These are phyloP conservation scores for Leptopilina myrica DNA, from an alignment of 2,888 invertebrate species.

Conservation along the genomic window DNA sequence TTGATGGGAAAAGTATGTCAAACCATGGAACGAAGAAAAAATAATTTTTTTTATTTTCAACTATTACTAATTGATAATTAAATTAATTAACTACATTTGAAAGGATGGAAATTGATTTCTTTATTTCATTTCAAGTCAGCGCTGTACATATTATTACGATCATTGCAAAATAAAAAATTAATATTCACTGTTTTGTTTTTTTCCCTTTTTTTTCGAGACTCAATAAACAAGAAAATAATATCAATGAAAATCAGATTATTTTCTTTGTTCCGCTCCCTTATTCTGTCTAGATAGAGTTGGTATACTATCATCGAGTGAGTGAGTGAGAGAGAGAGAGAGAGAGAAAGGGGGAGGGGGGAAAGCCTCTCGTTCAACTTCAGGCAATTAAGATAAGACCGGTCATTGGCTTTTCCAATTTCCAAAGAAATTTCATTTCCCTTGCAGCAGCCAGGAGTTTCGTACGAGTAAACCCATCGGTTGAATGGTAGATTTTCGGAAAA, in stretches of 20 bases:
- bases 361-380: conserved; percentile 21
- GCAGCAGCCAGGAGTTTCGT: conserved; percentile 29
- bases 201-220: background rate
- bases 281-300: conserved; percentile 14
- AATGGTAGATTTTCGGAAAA: conserved; percentile 28
- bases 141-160: background rate
- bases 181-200: background rate
- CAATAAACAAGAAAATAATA: conserved; percentile 15
- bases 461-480: conserved; percentile 18
- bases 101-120: no score
- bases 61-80: no score
- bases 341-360: background rate
- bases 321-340: conserved; percentile 9
- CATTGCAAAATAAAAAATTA: background rate
- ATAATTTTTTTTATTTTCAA: no score
- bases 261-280: conserved; percentile 12
- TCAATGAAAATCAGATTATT: conserved; percentile 20
- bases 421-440: conserved; percentile 40
- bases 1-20: no score
- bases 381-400: conserved; percentile 52
- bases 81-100: no score
- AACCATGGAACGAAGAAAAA: no score
- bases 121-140: no score
- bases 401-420: conserved; percentile 57
- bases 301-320: background rate